Evolutionary conservation across 2,113 vertebrate species (phyloP), one percentile per base, ranked within the genome.

Genomic region (Cavia porcellus): DNA sequence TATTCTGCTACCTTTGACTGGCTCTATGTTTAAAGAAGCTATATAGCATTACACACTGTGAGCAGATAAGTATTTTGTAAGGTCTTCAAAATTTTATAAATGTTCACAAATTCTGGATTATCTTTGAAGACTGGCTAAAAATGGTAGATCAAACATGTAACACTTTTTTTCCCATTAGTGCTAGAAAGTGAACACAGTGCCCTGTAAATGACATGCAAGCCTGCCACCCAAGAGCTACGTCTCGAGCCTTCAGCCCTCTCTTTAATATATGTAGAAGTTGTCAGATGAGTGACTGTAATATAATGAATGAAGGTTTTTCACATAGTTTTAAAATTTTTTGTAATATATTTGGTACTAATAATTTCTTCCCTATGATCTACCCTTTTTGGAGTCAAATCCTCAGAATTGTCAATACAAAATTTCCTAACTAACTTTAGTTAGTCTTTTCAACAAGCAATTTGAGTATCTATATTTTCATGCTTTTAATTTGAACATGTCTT

Each of bases 391-490:
- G 20, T 55, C 22, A 93, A 91, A 90, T 68, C 32, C 35, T 68
- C 74, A 88, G 1, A 93, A 61, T 11, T 90, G 2, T 81, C 42
- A 82, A 64, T 77, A 86, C 4, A 28, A 38, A 95, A 89, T 45
- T 72, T 57, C 7, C 42, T 88, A 88, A 47, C 42, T 88, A 88
- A 47, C 32, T 92, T 90, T 90, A 72, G 3, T 68, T 55, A 84
- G 79, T 81, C 5, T 66, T 89, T 81, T 90, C 57, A 88, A 88
- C 25, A 92, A 86, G 77, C 15, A 74, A 83, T 64, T 38, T 77
- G 47, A 90, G 20, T 64, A 72, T 28, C 55, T 72, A 1, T 72
- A 62, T 83, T 89, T 82, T 22, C 70, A 12, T 79, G 42, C 9
- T 84, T 91, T 80, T 55, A 80, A 61, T 42, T 68, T 77, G n/a